Percentiles rank a stretch among this genome's conserved stretches.
These are phyloP conservation scores for Ceyx melanurus DNA, from an alignment of 2,113 vertebrate species.

Conservation along the genomic window DNA sequence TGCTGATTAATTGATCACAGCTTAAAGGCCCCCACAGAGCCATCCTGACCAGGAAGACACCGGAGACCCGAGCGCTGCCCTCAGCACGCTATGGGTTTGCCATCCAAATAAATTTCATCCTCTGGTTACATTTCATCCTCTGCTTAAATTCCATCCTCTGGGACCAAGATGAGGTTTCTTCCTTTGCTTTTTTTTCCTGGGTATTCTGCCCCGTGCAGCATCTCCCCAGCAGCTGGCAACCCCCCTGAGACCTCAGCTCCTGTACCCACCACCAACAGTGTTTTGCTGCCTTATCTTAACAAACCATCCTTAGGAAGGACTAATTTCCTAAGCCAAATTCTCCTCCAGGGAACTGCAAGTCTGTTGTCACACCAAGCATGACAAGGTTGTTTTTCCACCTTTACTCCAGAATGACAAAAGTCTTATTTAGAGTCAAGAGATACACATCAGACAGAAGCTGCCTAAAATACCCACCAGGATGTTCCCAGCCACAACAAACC, in stretches of 20 bases:
- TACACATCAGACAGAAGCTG: neutral
- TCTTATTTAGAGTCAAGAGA: neutral
- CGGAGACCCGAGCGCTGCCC: accelerated
- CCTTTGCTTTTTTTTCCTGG: accelerated
- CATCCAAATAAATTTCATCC: neutral
- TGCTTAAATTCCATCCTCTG: accelerated
- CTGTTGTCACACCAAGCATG: neutral
- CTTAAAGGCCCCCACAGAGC: neutral
- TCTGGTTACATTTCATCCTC: neutral
- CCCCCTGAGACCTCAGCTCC: accelerated
- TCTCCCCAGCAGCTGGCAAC: neutral
- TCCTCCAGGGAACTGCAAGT: neutral
- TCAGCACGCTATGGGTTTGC: accelerated
- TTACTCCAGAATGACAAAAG: neutral
- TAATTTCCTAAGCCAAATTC: neutral
- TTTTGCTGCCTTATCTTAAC: neutral
- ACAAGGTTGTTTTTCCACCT: neutral
- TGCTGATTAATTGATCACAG: neutral
- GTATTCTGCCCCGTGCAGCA: accelerated
- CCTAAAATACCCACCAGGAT: neutral
- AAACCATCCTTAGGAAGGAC: neutral
- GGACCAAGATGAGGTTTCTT: neutral
- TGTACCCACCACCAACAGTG: neutral
- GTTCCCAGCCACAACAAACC: neutral
- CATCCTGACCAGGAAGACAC: neutral